Percentiles rank a stretch among this genome's conserved stretches.
Evolutionary conservation across 2,113 vertebrate species (phyloP).

Genomic region (Pterocles orientalis): DNA sequence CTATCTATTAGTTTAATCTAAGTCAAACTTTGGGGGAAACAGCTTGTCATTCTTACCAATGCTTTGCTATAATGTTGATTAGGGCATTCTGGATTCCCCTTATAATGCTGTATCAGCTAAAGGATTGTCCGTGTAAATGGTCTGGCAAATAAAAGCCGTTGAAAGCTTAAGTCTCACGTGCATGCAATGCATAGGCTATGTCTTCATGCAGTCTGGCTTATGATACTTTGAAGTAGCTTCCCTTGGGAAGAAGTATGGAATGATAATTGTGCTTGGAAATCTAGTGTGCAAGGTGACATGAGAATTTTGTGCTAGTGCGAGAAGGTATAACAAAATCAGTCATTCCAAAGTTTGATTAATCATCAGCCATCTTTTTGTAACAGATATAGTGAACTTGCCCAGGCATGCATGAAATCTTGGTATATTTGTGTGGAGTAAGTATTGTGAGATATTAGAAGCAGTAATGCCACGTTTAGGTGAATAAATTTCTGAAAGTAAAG

Average conservation of each 20-base stretch:
- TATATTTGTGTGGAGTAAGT: not conserved
- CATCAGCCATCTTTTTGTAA: not conserved
- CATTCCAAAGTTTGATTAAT: not conserved
- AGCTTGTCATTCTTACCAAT: not conserved
- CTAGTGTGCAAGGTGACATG: not conserved
- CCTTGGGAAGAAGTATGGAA: not conserved
- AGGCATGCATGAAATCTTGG: not conserved
- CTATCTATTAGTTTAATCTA: not conserved
- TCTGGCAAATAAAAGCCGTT: not conserved
- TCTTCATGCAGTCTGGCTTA: not conserved
- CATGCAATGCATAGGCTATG: no score
- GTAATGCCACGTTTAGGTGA: not conserved
- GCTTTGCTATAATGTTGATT: not conserved
- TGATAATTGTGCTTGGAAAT: not conserved
- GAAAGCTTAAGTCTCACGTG: not conserved
- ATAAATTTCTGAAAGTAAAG: not conserved
- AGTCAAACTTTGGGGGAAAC: not conserved
- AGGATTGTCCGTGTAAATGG: not conserved
- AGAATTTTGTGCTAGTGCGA: not conserved
- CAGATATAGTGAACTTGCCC: not conserved
- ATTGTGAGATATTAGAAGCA: not conserved
- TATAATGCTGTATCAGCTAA: not conserved
- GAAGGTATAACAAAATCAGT: not conserved
- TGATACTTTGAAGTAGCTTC: not conserved
- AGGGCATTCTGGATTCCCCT: not conserved